These are phyloP conservation scores for Drosophila longiperda DNA, from an alignment of 2,888 invertebrate species.

Conservation along the genomic window DNA sequence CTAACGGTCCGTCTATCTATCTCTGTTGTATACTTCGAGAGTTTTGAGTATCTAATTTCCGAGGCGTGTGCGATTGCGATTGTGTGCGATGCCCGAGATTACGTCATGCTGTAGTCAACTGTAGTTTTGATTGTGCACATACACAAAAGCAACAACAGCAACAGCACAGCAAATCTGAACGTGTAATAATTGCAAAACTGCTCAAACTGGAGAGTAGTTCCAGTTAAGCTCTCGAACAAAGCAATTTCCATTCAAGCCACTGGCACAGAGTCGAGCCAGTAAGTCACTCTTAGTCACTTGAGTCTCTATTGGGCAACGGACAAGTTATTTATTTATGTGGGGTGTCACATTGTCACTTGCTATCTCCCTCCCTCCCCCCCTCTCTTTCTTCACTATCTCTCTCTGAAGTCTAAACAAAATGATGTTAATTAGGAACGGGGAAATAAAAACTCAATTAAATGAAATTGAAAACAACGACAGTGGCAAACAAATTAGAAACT, in stretches of 20 bases:
- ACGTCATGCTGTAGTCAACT: conserved; percentile 46
- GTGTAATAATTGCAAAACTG: conserved; percentile 66
- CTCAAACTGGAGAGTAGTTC: conserved; percentile 56
- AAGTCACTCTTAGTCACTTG: conserved; percentile 18
- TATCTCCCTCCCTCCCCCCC: background rate
- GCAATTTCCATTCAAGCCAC: conserved; percentile 31
- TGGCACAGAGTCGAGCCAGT: conserved; percentile 1
- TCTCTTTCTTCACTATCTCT: background rate
- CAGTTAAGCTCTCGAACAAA: conserved; percentile 59
- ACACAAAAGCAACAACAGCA: conserved; percentile 19
- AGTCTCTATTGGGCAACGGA: conserved; percentile 31
- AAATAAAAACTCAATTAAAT: conserved; percentile 52
- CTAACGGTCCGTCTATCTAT: background rate
- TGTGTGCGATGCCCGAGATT: conserved; percentile 30
- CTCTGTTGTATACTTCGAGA: conserved; percentile 25
- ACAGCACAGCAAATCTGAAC: conserved; percentile 15
- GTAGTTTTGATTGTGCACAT: conserved; percentile 43
- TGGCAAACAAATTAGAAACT: conserved; percentile 56
- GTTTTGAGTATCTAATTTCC: conserved; percentile 56
- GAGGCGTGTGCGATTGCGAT: conserved; percentile 28
- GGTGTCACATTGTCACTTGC: too few species aligned
- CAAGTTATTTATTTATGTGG: conserved; percentile 36
- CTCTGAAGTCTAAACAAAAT: conserved; percentile 40
- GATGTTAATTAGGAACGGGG: conserved; percentile 50
- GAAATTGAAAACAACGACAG: conserved; percentile 50